Percentiles rank a stretch among this genome's conserved stretches.
phyloP scores from a whole-genome alignment of 2,797 vertebrate genomes.

The Rachycentron canadum region DNA sequence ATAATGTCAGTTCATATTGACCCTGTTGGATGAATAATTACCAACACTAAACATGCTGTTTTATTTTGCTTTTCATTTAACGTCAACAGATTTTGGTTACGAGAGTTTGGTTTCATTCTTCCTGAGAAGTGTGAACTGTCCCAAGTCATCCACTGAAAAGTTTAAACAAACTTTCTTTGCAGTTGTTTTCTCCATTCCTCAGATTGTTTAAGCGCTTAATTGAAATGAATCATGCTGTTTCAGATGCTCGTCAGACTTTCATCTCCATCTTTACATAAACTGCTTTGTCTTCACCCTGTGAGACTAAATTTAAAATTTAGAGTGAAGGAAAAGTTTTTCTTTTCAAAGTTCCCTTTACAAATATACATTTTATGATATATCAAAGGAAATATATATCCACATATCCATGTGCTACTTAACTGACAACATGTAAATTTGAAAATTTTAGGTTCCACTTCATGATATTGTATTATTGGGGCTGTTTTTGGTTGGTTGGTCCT shows the following conservation, averaged over 20 bases:
- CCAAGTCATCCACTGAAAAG: conserved; percentile 5
- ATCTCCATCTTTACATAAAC: background rate
- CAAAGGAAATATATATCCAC: background rate
- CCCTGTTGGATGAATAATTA: conserved; percentile 25
- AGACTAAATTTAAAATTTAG: background rate
- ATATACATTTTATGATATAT: background rate
- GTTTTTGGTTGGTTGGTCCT: no score
- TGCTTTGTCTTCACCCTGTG: background rate
- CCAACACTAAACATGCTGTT: conserved; percentile 33
- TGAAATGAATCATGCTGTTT: background rate
- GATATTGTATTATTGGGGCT: background rate
- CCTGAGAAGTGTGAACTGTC: conserved; percentile 13
- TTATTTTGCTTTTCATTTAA: conserved; percentile 37
- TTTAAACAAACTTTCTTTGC: background rate
- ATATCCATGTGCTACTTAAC: background rate
- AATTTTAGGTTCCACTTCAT: background rate
- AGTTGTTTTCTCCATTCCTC: background rate
- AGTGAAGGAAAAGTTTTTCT: background rate
- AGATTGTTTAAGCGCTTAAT: conserved; percentile 1
- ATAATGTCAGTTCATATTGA: conserved; percentile 24
- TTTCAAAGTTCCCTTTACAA: background rate
- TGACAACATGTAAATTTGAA: background rate
- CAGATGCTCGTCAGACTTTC: background rate
- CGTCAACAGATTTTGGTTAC: conserved; percentile 5
- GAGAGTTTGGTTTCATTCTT: conserved; percentile 32